phyloP scores from a whole-genome alignment of 2,113 vertebrate species.

The Okapia johnstoni region DNA sequence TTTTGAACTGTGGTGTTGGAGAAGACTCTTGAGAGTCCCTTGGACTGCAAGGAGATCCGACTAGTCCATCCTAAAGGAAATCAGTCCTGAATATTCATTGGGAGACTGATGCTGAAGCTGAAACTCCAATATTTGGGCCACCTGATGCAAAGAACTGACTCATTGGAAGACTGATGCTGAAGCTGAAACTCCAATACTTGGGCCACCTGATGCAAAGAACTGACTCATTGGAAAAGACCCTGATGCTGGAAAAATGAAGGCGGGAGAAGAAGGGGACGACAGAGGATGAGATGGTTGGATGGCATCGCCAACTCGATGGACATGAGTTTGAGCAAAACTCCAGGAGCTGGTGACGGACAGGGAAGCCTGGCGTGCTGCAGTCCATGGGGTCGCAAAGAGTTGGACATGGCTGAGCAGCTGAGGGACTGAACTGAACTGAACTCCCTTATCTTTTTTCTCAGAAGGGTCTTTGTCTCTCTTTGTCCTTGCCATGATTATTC shows the following conservation, averaged over 20 bases:
- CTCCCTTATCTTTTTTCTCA: not conserved
- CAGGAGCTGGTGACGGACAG: not conserved
- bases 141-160: not conserved
- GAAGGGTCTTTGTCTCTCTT: not conserved
- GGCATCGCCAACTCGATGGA: not conserved
- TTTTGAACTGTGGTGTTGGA: not conserved
- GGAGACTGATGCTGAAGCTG: not conserved
- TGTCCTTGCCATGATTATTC: not conserved
- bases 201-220: not conserved
- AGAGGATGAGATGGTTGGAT: not conserved
- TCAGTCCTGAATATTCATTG: not conserved
- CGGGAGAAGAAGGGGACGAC: not conserved
- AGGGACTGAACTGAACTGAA: not conserved
- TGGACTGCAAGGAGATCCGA: not conserved
- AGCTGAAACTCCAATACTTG: not conserved
- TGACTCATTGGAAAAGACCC: not conserved
- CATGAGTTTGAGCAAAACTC: not conserved
- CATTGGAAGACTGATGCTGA: not conserved
- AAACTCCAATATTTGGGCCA: not conserved
- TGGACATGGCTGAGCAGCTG: accelerated
- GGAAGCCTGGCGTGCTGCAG: not conserved
- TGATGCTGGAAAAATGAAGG: not conserved
- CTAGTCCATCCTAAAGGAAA: not conserved
- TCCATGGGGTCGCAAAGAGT: not conserved
- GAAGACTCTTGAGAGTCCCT: not conserved